Percentiles rank a stretch among this genome's conserved stretches.
Conservation (phyloP, 1,140 invertebrate species). For the Anthonomus grandis region DNA sequence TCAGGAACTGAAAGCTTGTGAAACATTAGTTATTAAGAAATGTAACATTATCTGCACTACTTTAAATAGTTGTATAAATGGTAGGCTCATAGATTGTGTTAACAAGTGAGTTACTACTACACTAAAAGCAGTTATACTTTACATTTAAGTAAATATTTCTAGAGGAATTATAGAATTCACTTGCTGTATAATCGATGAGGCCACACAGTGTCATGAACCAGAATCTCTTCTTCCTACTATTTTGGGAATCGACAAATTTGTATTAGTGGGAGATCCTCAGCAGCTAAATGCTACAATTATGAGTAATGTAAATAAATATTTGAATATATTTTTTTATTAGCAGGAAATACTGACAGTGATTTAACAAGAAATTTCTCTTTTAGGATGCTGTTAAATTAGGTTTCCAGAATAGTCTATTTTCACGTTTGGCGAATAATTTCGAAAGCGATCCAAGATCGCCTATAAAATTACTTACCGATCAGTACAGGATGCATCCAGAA, state of each 20-base stretch:
- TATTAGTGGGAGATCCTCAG: slow-evolving; percentile 85
- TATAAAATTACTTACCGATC: slow-evolving; percentile 63
- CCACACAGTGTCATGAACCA: slow-evolving; percentile 80
- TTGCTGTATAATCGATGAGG: slow-evolving; percentile 88
- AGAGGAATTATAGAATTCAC: slow-evolving; percentile 61
- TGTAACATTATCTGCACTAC: slow-evolving; percentile 50
- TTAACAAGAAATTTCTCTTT: slow-evolving; percentile 35
- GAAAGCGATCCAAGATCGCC: slow-evolving; percentile 41
- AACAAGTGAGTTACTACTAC: slow-evolving; percentile 8
- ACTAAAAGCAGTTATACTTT: slow-evolving; percentile 8
- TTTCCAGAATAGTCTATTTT: slow-evolving; percentile 63
- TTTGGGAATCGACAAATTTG: slow-evolving; percentile 66
- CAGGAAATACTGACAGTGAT: no score
- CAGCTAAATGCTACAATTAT: slow-evolving; percentile 82
- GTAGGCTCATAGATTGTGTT: slow-evolving; percentile 16
- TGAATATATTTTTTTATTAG: not conserved
- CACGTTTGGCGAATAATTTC: slow-evolving; percentile 56
- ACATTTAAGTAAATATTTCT: slow-evolving; percentile 26
- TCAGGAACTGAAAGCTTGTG: slow-evolving; percentile 26
- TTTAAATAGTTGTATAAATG: slow-evolving; percentile 39
- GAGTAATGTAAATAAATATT: slow-evolving; percentile 57
- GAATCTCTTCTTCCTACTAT: slow-evolving; percentile 78
- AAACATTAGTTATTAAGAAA: slow-evolving; percentile 26
- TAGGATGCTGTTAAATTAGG: slow-evolving; percentile 59
- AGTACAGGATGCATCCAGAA: slow-evolving; percentile 85